Percentiles rank a stretch among this genome's conserved stretches.
Conservation (phyloP, 2,888 invertebrate species). For the Cataglyphis albicans region DNA sequence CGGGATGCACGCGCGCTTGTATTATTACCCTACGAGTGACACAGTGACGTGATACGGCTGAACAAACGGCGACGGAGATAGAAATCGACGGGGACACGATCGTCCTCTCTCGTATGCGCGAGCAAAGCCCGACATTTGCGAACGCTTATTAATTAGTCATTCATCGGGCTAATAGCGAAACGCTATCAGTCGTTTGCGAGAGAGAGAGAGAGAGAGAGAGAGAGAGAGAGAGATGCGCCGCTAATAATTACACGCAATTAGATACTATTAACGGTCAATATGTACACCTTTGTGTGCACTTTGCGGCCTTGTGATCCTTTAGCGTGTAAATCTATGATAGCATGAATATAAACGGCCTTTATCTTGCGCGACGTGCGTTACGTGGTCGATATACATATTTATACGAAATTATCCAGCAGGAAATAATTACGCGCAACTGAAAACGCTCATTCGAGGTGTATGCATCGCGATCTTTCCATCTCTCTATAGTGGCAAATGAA, state of each 20-base stretch:
- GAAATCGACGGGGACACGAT: conserved; percentile 66
- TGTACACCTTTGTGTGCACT: conserved; percentile 46
- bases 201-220: too few relatives aligned
- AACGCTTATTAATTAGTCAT: conserved; percentile 69
- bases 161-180: conserved; percentile 61
- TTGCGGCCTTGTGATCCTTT: conserved; percentile 40
- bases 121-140: conserved; percentile 67
- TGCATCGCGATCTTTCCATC: not conserved
- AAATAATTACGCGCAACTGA: conserved; percentile 12
- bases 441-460: not conserved
- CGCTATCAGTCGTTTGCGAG: conserved; percentile 17
- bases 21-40: conserved; percentile 26
- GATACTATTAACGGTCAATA: conserved; percentile 50
- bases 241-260: conserved; percentile 55
- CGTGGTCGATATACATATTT: not conserved
- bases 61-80: conserved; percentile 63
- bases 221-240: conserved; percentile 21
- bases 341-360: conserved; percentile 28
- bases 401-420: not conserved
- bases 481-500: not conserved
- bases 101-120: conserved; percentile 58
- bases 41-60: conserved; percentile 51
- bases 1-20: not conserved
- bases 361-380: conserved; percentile 1
- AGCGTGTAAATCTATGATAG: conserved; percentile 28